Base-by-base conservation (phyloP, 2,888 invertebrate species). In the Himalopsyche japonica region DNA sequence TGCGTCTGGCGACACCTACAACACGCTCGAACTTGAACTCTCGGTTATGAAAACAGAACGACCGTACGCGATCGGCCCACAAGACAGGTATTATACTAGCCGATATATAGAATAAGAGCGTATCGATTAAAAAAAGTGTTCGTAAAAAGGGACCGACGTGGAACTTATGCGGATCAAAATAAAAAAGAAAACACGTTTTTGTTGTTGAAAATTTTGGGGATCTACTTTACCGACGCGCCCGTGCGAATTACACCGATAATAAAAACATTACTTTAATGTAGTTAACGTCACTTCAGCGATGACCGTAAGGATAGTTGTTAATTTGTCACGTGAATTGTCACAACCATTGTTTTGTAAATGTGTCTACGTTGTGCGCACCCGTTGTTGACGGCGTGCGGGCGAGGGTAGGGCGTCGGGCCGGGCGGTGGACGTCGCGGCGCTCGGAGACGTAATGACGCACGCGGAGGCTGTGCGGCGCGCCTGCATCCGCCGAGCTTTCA, bases 381-480 rank as follows among this genome's bases (percentile, higher is more conserved):
- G 34, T 18, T 78, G 79, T 76, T 37, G 70, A 20, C 57, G 64
- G 81, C 49, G 79, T 5, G 76, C 57, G 37, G 78, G 57, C 80
- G 82, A 34, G 82, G 83, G 78, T 30, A 32, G 79, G 43, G 80
- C 85, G 85, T 70, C 85, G 85, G 82, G 84, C 48, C 84, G 86
- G 84, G 82, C 93, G 70, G 91, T 90, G 93, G 90, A 94, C 92
- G 94, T 94, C 90, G 94, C 94, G 86, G 93, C 94, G 85, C 93
- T 94, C 80, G 94, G 94, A 88, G 94, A 94, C 88, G 94, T 82
- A 85, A 82, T 85, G 86, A 85, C 84, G 85, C 85, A 85, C 85
- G 84, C 47, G 83, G 83, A 83, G 82, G 82, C 82, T 83, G 83
- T 77, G 76, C 79, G 57, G 47, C 80, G 32, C 57, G 80, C 77